Percentiles rank a stretch among this genome's conserved stretches.
These are phyloP conservation scores for Hormiphora californensis DNA, from an alignment of 37 sponge, comb jelly and placozoan genomes.

Conservation along the genomic window DNA sequence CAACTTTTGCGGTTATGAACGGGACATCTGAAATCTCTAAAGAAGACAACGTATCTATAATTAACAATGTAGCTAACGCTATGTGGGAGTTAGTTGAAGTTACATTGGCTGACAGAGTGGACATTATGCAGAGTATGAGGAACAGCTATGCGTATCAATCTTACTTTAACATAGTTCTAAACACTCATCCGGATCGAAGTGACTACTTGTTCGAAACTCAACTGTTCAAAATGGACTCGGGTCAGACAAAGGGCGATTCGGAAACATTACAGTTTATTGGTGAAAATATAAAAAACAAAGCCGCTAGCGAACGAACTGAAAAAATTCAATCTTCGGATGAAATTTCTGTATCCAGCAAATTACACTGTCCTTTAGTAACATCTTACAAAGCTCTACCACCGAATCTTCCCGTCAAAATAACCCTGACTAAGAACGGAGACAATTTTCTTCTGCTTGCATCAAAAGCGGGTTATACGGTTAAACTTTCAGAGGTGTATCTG, in stretches of 20 bases:
- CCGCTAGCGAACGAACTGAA: not conserved
- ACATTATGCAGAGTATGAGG: conserved; percentile 1
- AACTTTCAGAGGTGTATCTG: not conserved
- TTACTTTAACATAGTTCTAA: not conserved
- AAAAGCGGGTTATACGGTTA: not conserved
- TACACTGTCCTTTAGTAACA: not conserved
- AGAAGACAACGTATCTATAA: not conserved
- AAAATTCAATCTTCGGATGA: not conserved
- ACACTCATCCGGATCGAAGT: not conserved
- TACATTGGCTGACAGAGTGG: not conserved
- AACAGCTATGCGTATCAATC: conserved; percentile 25
- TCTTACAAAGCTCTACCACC: not conserved
- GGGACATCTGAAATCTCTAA: not conserved
- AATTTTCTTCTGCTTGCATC: not conserved
- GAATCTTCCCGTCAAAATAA: not conserved
- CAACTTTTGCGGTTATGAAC: not conserved
- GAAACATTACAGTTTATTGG: not conserved
- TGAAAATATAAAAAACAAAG: not conserved
- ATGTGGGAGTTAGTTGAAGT: not conserved
- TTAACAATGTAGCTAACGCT: not conserved
- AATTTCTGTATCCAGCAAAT: not conserved
- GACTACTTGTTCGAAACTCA: not conserved
- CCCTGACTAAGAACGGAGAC: not conserved
- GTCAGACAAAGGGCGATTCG: not conserved
- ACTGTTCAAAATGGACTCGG: not conserved